Evolutionary conservation across 1,140 invertebrate species (phyloP), one percentile per base, ranked within the genome.

Genomic region (Venustaconcha ellipsiformis): DNA sequence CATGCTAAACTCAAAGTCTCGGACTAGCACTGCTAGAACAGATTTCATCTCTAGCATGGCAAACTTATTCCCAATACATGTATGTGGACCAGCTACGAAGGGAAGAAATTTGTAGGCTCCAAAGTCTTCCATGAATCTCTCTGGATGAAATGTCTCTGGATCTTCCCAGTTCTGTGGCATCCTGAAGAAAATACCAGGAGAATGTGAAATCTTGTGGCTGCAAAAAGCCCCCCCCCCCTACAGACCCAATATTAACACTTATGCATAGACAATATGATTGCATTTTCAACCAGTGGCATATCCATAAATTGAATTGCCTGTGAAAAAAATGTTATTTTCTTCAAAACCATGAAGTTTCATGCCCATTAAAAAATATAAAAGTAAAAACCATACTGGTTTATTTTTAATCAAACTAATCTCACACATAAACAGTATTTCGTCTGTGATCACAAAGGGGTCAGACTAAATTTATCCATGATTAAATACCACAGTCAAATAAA

Each of bases 1-100:
- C 58, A 76, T 57, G 20, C 72, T 65, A 72, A 85, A 83, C 55
- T 70, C 63, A 48, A 78, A 84, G 37, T 82, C 67, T 67, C 67
- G 66, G 1, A 83, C 23, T 6, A 87, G 68, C 13, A 67, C 57
- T 17, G 82, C 75, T n/a, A 87, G 60, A 8, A 83, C 80, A 14
- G 80, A 78, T 67, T 82, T 84, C 69, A 82, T 82, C 67, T 87
- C 85, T 26, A 81, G 73, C 67, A 85, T 70, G 26, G 83, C 80
- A 78, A 85, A 86, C 57, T 76, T 79, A 66, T 84, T 62, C 12
- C 85, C 83, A 57, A 84, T 82, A 69, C 80, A 83, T 80, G 84
- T 85, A 57, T 81, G 80, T 18, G 81, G 78, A 48, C 85, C 85
- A 18, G 78, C 70, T 48, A 65, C 75, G 77, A 87, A 87, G 11